A percentile compares a stretch with the other conserved stretches of the same genome.
Evolutionary conservation across 2,888 invertebrate species (phyloP).

Genomic region (Osmoderma eremita): DNA sequence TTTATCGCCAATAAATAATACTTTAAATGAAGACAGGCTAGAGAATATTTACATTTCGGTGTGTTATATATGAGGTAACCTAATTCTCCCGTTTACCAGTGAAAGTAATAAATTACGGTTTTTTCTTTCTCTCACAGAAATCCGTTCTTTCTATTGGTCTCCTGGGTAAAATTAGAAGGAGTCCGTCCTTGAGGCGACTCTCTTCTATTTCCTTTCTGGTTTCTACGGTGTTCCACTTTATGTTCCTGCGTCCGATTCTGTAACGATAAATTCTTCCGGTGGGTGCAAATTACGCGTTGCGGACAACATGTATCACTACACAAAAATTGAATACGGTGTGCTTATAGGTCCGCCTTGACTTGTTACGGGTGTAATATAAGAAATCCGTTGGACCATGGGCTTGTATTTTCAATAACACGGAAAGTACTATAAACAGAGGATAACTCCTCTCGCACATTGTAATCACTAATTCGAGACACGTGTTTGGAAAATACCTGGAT

Average conservation of each 20-base stretch:
- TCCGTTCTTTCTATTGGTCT: conserved; percentile 34
- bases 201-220: conserved; percentile 28
- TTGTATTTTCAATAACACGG: no score
- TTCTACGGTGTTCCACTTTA: conserved; percentile 14
- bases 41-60: conserved; percentile 21
- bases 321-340: conserved; percentile 20
- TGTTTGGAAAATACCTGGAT: no score
- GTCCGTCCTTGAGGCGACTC: conserved; percentile 32
- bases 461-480: no score
- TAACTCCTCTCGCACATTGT: no score
- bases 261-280: conserved; percentile 25
- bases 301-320: conserved; percentile 11
- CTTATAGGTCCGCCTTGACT: not conserved
- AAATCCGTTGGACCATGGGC: no score
- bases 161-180: conserved; percentile 29
- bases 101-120: conserved; percentile 16
- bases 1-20: conserved; percentile 3
- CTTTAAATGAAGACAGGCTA: not conserved
- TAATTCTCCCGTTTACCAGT: conserved; percentile 21
- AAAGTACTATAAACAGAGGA: no score
- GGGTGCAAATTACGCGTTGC: conserved; percentile 25
- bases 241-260: conserved; percentile 28
- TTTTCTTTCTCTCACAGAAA: conserved; percentile 30
- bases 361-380: no score
- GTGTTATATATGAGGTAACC: conserved; percentile 13